Conservation (phyloP, 2,113 vertebrate genomes). For the Mus musculus region GRCm39 chr3:30596001-30596500, state of each 20-base stretch:
- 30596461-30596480: not conserved
- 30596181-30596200: slow-evolving; percentile 22
- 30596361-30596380: not conserved
- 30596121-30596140: not conserved
- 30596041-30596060: not conserved
- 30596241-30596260: slow-evolving; percentile 50
- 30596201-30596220: not conserved
- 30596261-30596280: slow-evolving; percentile 43
- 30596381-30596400: slow-evolving; percentile 16
- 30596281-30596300: slow-evolving; percentile 40
- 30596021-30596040: not conserved
- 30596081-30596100: slow-evolving; percentile 1
- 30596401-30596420: not conserved
- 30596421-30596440: not conserved
- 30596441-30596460: not conserved
- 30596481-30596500: not conserved
- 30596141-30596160: slow-evolving; percentile 2
- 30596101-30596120: slow-evolving; percentile 19
- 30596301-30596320: slow-evolving; percentile 8
- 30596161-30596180: not conserved
- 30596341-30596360: slow-evolving; percentile 49
- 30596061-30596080: not conserved
- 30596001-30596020: not conserved
- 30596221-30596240: slow-evolving; percentile 66
- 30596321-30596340: slow-evolving; percentile 53